A percentile compares a stretch with the other conserved stretches of the same genome.
Evolutionary conservation across 2,113 vertebrate genomes (phyloP).

Genomic region (Zosterops borbonicus): DNA sequence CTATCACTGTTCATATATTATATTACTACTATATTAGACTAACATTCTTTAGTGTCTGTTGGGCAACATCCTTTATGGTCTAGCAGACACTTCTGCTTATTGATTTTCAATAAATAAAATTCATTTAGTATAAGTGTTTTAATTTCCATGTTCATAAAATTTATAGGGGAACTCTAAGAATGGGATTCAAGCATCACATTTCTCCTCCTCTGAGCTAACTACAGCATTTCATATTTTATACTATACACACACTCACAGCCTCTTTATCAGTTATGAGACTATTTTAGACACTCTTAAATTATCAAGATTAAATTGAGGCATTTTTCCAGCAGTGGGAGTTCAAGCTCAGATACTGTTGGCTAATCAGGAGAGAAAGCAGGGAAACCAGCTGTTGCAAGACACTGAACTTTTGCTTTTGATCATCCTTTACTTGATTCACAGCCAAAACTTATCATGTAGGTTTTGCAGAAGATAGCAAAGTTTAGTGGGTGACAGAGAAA

Average conservation of each 20-base stretch:
- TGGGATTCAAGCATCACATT: not conserved
- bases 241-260: not conserved
- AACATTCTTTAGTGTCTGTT: not conserved
- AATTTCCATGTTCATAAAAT: not conserved
- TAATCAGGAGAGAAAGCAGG: constrained; percentile 53
- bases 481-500: constrained; percentile 23
- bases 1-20: not conserved
- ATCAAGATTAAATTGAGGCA: constrained; percentile 9
- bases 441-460: not conserved
- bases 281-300: constrained; percentile 23
- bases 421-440: constrained; percentile 8
- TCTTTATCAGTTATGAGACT: not conserved
- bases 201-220: not conserved
- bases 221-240: not conserved
- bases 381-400: constrained; percentile 55
- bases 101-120: constrained; percentile 32
- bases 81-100: not conserved
- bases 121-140: not conserved
- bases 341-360: not conserved
- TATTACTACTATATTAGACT: not conserved
- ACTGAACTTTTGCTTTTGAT: constrained; percentile 49
- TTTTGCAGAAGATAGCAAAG: constrained; percentile 6
- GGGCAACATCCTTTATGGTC: not conserved
- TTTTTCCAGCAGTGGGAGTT: constrained; percentile 26
- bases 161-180: not conserved